Evolutionary conservation across 2,797 vertebrate genomes (phyloP), one percentile per base, ranked within the genome.

Genomic region (Denticeps clupeoides): DNA sequence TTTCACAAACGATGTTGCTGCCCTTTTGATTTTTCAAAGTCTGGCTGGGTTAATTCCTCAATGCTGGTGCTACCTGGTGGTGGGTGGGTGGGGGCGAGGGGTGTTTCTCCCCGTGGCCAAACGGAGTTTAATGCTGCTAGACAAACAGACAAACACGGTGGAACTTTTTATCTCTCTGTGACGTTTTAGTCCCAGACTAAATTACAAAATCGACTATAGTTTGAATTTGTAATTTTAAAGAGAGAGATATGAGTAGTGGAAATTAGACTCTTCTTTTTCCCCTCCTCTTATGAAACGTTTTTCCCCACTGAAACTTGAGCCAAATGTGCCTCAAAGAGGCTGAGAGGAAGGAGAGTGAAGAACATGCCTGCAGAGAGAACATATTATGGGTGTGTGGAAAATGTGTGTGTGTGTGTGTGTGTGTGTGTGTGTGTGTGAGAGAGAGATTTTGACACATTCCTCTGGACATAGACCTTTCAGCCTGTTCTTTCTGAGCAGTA

Each of bases 101-200:
- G 87, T 85, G 81, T 89, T 89, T 84, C 85, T 86, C 88, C 89
- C 85, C 90, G 91, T 94, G 93, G 93, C 92, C 92, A 98, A 97
- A 97, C 89, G 89, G 71, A 91, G 91, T 91, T 91, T 89, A 55
- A 94, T 97, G 94, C 94, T 98, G 93, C 94, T 98, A 98, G 75
- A 73, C 62, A 72, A 60, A 71, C 61, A 49, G 83, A 83, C n/a
- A 77, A 53, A 59, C 73, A 71, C 72, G 65, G 67, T 72, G 75
- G 77, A 82, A 78, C 73, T 82, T 90, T 83, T n/a, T 88, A 85
- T 81, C 70, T 91, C 90, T 89, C 93, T 97, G 94, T 89, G 94
- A 95, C 94, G 93, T 97, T 98, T 98, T 97, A 97, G 93, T 97
- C 93, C 91, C 94, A 95, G 92, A 90, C 87, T 86, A 91, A 95